Conservation (phyloP, 92 coral and sea anemone genomes). For the Pocillopora meandrina region DNA sequence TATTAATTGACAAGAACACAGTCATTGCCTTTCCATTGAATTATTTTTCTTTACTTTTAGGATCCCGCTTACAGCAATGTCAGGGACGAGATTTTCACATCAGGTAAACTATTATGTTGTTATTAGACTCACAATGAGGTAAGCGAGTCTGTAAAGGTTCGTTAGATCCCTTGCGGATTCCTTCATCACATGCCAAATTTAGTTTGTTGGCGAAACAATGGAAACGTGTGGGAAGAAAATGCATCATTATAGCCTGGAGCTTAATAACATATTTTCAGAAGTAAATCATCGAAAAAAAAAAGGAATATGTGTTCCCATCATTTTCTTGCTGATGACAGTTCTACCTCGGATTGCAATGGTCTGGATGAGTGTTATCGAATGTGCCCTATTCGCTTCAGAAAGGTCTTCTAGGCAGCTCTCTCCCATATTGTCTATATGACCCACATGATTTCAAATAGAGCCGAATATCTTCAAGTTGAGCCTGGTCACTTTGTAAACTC, state of each 20-base stretch:
- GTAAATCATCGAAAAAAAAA: background rate
- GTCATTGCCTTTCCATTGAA: background rate
- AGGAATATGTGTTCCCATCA: background rate
- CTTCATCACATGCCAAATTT: background rate
- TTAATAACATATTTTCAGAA: background rate
- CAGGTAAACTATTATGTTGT: constrained; percentile 16
- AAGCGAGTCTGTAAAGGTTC: background rate
- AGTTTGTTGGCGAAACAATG: background rate
- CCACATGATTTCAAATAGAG: no score
- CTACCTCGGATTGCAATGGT: no score
- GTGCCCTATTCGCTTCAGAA: no score
- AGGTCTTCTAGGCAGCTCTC: no score
- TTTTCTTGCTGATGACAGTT: background rate
- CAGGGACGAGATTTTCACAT: constrained; percentile 29
- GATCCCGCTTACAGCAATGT: constrained; percentile 48
- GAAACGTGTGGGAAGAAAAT: background rate
- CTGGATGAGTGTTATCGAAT: no score
- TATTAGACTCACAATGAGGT: background rate
- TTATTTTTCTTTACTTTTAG: constrained; percentile 1
- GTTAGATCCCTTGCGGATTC: background rate
- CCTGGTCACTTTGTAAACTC: no score
- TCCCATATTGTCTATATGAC: no score
- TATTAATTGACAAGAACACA: background rate
- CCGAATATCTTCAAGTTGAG: no score
- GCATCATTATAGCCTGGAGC: background rate